Conservation (phyloP, 1,140 invertebrate genomes). For the Tetramorium parvispinum region DNA sequence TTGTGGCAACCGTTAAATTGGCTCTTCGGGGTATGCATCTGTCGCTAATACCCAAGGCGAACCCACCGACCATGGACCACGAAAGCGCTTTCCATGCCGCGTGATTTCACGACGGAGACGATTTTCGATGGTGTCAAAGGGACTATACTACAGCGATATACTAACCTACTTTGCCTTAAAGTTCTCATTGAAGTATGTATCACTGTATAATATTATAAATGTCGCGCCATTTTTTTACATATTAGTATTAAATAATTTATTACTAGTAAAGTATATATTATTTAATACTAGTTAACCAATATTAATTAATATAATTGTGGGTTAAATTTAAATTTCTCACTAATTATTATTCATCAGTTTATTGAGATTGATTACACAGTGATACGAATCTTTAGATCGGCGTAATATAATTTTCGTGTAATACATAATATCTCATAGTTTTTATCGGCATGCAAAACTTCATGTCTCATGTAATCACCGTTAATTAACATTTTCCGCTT, state of each 20-base stretch:
- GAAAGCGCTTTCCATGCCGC: constrained; percentile 41
- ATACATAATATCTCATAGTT: not conserved
- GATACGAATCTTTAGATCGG: not conserved
- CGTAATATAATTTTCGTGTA: not conserved
- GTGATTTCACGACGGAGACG: not conserved
- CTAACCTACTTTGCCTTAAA: not conserved
- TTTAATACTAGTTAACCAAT: no score
- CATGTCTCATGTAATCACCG: not conserved
- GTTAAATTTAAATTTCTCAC: not conserved
- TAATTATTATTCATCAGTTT: not conserved
- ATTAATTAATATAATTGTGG: not conserved
- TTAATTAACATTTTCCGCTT: constrained; percentile 12
- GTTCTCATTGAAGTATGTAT: not conserved
- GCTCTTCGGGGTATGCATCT: constrained; percentile 77
- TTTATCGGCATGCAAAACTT: constrained; percentile 13
- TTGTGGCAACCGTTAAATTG: constrained; percentile 80
- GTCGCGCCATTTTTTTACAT: not conserved
- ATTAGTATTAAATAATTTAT: not conserved
- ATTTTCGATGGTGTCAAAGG: constrained; percentile 38
- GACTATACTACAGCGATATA: not conserved
- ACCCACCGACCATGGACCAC: constrained; percentile 34
- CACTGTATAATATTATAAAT: not conserved
- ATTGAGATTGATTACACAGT: not conserved
- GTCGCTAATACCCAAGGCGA: constrained; percentile 70
- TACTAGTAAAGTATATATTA: no score